Conservation (phyloP, 1,140 invertebrate genomes). For the Cydia pomonella region DNA sequence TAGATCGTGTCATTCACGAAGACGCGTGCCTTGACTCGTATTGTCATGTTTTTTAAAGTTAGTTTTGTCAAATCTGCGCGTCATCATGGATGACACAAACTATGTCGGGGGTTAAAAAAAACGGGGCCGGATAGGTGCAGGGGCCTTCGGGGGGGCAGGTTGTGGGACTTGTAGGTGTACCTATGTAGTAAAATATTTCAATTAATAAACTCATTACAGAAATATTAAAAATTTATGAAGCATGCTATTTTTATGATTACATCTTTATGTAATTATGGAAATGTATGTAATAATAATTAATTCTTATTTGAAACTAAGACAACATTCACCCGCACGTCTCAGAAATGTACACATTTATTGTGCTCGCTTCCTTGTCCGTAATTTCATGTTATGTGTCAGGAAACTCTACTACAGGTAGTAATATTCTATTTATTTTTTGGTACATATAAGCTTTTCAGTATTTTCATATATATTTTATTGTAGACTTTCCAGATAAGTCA, state of each 20-base stretch:
- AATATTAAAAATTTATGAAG: not conserved
- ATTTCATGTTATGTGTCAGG: not conserved
- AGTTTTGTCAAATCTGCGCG: no score
- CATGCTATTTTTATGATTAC: not conserved
- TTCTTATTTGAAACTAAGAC: not conserved
- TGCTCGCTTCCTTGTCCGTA: not conserved
- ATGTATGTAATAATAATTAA: no score
- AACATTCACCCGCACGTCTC: not conserved
- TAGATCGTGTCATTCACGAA: no score
- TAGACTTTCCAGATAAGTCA: slow-evolving; percentile 39
- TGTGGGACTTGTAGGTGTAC: not conserved
- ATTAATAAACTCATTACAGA: slow-evolving; percentile 1
- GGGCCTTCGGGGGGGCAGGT: no score
- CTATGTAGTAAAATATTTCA: slow-evolving; percentile 3
- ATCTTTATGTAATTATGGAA: no score
- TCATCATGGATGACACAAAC: no score
- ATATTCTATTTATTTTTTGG: not conserved
- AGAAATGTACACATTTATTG: slow-evolving; percentile 11
- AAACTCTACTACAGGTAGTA: not conserved
- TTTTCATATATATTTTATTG: not conserved
- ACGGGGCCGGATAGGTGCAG: no score
- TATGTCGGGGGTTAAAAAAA: no score
- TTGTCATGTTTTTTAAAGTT: no score
- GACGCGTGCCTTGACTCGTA: no score
- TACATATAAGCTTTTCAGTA: not conserved